Evolutionary conservation across 2,888 invertebrate species (phyloP), one percentile per base, ranked within the genome.

Genomic region (Trichogramma evanescens): DNA sequence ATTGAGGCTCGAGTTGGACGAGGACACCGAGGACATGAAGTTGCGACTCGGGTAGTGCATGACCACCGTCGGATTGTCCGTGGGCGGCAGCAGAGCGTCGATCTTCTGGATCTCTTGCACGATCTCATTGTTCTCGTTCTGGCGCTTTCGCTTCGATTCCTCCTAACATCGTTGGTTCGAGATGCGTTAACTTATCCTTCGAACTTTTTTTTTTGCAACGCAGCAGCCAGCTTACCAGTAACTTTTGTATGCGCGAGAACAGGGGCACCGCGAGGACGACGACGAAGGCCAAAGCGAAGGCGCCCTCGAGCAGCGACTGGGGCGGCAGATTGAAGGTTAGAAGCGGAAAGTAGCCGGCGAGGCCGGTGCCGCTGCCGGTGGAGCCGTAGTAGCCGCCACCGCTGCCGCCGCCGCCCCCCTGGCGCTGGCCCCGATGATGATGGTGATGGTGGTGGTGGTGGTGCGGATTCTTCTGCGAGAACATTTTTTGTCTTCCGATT

Each of bases 241-340:
- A 57, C 10, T 66, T 59, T 54, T 72, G 70, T 54, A 72, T 53
- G 56, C 68, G 70, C 5, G 65, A 64, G 64, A 74, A 67, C 45
- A 76, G 61, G 6, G 76, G 76, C 8, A 72, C 59, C 4, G 74
- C 72, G 54, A 76, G 65, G 9, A 75, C 54, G 38, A 74, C 53
- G 5, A 69, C 71, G 54, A 76, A 61, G 9, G 67, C 64, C 56
- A 76, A 54, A 43, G 71, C 73, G 59, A 74, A 66, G 42, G 70
- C 64, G 55, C 67, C 72, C 59, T 76, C 75, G 50, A 70, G 62
- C 50, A 74, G 58, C 60, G 72, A 70, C 40, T 72, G 72, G 5
- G 76, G 70, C 43, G 72, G 64, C 65, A 70, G 70, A 62, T 70
- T 70, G 50, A 72, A 67, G 70, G 72, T 74, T 72, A 74, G 59